A percentile compares a stretch with the other conserved stretches of the same genome.
Evolutionary conservation across 1,140 invertebrate genomes (phyloP).

Genomic region (Pogonomyrmex californicus): DNA sequence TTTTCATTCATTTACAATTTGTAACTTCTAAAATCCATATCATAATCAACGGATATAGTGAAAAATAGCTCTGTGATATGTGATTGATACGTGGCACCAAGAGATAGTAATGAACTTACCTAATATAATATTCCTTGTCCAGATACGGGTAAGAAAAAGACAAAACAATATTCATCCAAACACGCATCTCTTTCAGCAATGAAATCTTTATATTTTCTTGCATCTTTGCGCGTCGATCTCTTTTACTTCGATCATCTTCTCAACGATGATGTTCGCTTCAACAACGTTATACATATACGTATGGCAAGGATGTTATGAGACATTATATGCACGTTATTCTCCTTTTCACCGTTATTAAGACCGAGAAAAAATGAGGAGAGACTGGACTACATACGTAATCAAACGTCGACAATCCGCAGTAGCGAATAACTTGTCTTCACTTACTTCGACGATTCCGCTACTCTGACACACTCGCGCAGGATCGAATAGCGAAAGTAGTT

Average conservation of each 20-base stretch:
- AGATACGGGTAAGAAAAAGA: not conserved
- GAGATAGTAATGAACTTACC: not conserved
- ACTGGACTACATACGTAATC: conserved; percentile 36
- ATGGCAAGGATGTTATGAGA: conserved; percentile 1
- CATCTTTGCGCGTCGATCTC: not conserved
- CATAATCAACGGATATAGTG: not conserved
- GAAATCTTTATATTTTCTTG: conserved; percentile 10
- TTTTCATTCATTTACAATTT: conserved; percentile 8
- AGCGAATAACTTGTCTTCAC: not conserved
- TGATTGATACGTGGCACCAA: not conserved
- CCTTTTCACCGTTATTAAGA: conserved; percentile 49
- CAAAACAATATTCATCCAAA: not conserved
- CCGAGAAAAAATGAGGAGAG: conserved; percentile 18
- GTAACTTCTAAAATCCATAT: conserved; percentile 1
- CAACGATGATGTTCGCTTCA: not conserved
- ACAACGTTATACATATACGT: not conserved
- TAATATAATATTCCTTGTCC: not conserved
- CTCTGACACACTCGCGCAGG: not conserved
- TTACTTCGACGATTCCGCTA: conserved; percentile 1
- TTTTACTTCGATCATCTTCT: not conserved
- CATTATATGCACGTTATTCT: conserved; percentile 55
- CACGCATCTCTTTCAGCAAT: not conserved
- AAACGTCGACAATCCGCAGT: not conserved
- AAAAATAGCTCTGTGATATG: not conserved
- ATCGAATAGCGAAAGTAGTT: conserved; percentile 15